Percentiles rank a stretch among this genome's conserved stretches.
Conservation (phyloP, 2,888 invertebrate genomes). For the Monochamus alternatus region DNA sequence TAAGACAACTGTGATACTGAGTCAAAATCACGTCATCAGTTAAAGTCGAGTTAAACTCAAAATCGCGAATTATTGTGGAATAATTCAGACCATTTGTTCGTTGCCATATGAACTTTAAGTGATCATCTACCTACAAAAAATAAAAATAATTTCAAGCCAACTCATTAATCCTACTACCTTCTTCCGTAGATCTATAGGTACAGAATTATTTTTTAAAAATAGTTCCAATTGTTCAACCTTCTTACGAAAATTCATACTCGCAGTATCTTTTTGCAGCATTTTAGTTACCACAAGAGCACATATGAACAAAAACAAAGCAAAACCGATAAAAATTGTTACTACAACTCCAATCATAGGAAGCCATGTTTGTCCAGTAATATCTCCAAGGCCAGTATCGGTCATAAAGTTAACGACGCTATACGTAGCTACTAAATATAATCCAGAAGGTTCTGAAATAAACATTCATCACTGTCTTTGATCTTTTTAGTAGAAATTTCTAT, state of each 20-base stretch:
- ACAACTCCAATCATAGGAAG: constrained; percentile 22
- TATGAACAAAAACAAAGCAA: constrained; percentile 35
- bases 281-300: constrained; percentile 24
- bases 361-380: constrained; percentile 24
- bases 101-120: constrained; percentile 42
- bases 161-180: constrained; percentile 22
- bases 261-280: constrained; percentile 34
- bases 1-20: constrained; percentile 31
- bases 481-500: too few relatives aligned
- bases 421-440: constrained; percentile 33
- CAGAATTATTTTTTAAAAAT: constrained; percentile 32
- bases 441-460: constrained; percentile 30
- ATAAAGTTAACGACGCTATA: constrained; percentile 40
- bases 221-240: constrained; percentile 28
- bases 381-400: constrained; percentile 40
- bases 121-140: constrained; percentile 38
- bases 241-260: constrained; percentile 30
- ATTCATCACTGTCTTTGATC: neutral
- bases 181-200: constrained; percentile 25
- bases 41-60: constrained; percentile 10
- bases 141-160: neutral
- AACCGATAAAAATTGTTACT: constrained; percentile 38
- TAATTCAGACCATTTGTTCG: constrained; percentile 33
- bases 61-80: neutral
- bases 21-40: constrained; percentile 32